Conservation (phyloP, 2,888 invertebrate genomes). For the Pollenia labialis region DNA sequence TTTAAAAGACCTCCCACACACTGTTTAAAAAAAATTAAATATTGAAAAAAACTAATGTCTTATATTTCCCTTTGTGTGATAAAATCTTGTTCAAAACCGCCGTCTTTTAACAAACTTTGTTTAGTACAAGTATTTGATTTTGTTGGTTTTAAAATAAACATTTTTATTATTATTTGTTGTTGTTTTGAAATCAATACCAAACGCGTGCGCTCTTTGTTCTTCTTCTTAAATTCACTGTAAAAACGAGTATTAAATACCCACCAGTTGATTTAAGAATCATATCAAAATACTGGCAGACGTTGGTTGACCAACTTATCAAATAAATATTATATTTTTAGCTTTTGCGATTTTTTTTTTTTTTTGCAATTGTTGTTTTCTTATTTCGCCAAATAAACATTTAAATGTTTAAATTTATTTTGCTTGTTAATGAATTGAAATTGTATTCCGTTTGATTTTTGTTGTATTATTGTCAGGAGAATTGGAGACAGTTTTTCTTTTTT, state of each 20-base stretch:
- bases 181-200: conserved; percentile 50
- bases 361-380: conserved; percentile 11
- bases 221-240: background rate
- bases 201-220: conserved; percentile 62
- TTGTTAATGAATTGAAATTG: conserved; percentile 27
- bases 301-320: background rate
- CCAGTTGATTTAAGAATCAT: conserved; percentile 10
- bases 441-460: background rate
- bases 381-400: conserved; percentile 67
- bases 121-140: conserved; percentile 9
- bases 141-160: conserved; percentile 45
- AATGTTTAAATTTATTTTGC: conserved; percentile 8
- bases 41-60: background rate
- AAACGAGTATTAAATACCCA: conserved; percentile 1
- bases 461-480: conserved; percentile 41
- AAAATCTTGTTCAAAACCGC: background rate
- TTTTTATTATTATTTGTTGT: conserved; percentile 6
- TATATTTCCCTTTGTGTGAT: conserved; percentile 15
- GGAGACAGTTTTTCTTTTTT: conserved; percentile 29
- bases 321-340: background rate
- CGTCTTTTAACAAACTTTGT: background rate
- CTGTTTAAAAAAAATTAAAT: background rate
- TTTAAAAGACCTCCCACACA: conserved; percentile 55
- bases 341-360: conserved; percentile 15
- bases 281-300: conserved; percentile 61